Evolutionary conservation across 2,113 vertebrate genomes (phyloP), one percentile per base, ranked within the genome.

Genomic region (Python bivittatus): DNA sequence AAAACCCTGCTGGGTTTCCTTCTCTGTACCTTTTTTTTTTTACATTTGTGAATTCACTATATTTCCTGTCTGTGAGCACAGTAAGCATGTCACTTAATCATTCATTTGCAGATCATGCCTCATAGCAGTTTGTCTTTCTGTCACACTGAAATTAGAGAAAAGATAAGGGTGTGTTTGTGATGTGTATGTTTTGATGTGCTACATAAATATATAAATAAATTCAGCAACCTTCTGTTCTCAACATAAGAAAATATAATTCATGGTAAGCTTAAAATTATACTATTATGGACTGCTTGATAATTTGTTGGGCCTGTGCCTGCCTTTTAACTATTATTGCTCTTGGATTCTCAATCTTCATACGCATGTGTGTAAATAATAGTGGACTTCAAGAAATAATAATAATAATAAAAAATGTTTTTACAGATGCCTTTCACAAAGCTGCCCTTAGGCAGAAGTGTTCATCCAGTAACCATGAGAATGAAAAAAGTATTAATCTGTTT

Each of bases 1-100:
- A 88, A 42, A 44, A 72, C 91, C 93, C 86, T 84, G 61, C 64
- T 94, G 89, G 38, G 91, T 64, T 94, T 25, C 9, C 29, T 94
- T 92, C 61, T 72, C 38, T 92, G 23, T 84, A 53, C 5, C 27
- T 85, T 33, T 86, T 54, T 1, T 85, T 33, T 86, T 54, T 1
- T 10, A 58, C 0, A 54, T 93, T 57, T 29, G 9, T 57, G n/a
- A 92, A 25, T 48, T 89, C 27, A 87, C 9, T 53, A 44, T 9
- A 13, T 91, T 91, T 93, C 95, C 92, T 20, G 52, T 12, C 61
- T 79, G 84, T 20, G 52, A 53, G 10, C 52, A 3, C 27, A 92
- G 3, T 38, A 17, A 86, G n/a, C 13, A 10, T 42, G 48, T 88
- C 91, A 92, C 72, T 93, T 56, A 57, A 27, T 38, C 57, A 9